Evolutionary conservation across 1,140 invertebrate genomes (phyloP).

Genomic region (Medauroidea extradentata): DNA sequence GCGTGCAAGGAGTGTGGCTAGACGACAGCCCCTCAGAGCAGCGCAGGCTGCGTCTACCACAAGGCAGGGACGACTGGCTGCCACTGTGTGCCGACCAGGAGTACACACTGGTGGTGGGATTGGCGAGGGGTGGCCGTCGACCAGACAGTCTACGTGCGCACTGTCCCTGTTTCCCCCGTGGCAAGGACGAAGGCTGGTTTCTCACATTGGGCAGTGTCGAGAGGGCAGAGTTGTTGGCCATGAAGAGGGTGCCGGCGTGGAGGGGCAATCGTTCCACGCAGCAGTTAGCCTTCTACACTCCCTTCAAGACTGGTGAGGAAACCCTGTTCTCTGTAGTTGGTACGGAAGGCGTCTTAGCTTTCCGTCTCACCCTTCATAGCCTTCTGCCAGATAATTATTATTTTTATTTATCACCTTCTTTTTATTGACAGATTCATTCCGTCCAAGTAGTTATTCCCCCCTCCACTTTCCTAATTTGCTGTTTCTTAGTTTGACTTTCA

Average conservation of each 20-base stretch:
- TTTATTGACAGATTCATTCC: no score
- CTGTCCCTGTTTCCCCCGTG: constrained; percentile 82
- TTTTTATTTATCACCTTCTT: no score
- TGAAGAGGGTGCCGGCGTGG: constrained; percentile 65
- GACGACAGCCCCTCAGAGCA: constrained; percentile 48
- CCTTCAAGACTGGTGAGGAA: constrained; percentile 49
- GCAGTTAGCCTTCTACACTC: constrained; percentile 62
- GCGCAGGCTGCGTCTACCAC: background rate
- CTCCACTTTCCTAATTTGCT: no score
- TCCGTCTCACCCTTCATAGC: no score
- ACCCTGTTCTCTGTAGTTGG: no score
- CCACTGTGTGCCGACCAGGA: constrained; percentile 63
- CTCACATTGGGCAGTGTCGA: constrained; percentile 73
- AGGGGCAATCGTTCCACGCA: constrained; percentile 43
- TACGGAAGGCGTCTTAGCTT: no score
- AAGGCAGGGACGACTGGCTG: constrained; percentile 44
- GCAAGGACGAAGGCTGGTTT: constrained; percentile 96
- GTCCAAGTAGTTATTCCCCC: no score
- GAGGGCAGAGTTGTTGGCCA: constrained; percentile 72
- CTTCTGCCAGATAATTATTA: no score
- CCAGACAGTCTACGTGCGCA: constrained; percentile 49
- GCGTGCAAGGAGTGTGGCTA: constrained; percentile 50
- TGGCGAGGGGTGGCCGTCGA: constrained; percentile 45
- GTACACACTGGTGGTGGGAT: constrained; percentile 61
- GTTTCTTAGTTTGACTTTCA: no score